Percentiles rank a stretch among this genome's conserved stretches.
Evolutionary conservation across 2,888 invertebrate species (phyloP).

Genomic region (Timema cristinae): DNA sequence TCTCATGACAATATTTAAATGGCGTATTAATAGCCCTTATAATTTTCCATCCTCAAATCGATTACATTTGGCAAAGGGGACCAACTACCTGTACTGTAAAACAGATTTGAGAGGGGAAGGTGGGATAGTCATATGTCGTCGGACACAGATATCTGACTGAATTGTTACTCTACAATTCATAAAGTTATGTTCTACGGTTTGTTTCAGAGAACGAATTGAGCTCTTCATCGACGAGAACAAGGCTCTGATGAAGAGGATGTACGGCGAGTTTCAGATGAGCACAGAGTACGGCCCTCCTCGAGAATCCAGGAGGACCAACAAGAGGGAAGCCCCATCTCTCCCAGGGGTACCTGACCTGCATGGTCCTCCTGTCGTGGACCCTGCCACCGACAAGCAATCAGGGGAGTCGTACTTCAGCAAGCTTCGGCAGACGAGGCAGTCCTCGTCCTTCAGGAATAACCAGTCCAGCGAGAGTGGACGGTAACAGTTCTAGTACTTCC

Average conservation of each 20-base stretch:
- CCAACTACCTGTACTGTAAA: too few relatives aligned
- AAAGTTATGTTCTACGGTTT: too few relatives aligned
- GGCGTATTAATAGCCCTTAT: too few relatives aligned
- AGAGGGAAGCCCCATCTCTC: slow-evolving; percentile 33
- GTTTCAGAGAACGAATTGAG: slow-evolving; percentile 81
- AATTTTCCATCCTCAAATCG: too few relatives aligned
- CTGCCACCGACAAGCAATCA: slow-evolving; percentile 14
- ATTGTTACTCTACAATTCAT: not conserved
- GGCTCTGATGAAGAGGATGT: slow-evolving; percentile 89
- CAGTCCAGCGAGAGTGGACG: slow-evolving; percentile 51
- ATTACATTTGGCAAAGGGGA: too few relatives aligned
- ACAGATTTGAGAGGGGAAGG: too few relatives aligned
- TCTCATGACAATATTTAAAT: too few relatives aligned
- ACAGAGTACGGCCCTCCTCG: slow-evolving; percentile 53
- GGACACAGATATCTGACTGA: too few relatives aligned
- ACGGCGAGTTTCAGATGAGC: slow-evolving; percentile 77
- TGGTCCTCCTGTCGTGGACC: slow-evolving; percentile 34
- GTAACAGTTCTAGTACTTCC: slow-evolving; percentile 38
- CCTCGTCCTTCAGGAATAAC: slow-evolving; percentile 38
- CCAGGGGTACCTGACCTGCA: slow-evolving; percentile 34
- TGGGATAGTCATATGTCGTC: too few relatives aligned
- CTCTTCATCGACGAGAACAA: slow-evolving; percentile 92
- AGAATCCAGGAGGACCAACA: slow-evolving; percentile 29
- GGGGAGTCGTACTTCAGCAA: slow-evolving; percentile 54
- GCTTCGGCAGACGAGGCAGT: slow-evolving; percentile 53